These are phyloP conservation scores for Proteles cristata DNA, from an alignment of 2,113 vertebrate species.

Conservation along the genomic window DNA sequence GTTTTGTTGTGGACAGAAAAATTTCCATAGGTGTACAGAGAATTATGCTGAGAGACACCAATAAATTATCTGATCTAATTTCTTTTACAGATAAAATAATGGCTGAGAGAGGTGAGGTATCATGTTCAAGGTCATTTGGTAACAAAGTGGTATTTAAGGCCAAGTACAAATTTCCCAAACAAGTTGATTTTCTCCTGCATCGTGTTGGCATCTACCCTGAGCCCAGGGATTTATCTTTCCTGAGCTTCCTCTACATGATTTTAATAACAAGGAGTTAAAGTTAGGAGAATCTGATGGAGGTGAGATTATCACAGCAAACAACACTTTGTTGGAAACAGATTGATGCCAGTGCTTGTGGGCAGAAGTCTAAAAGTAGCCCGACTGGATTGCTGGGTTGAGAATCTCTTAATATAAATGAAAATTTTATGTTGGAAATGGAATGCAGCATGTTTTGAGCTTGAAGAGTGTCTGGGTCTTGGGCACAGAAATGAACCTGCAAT, in stretches of 20 bases:
- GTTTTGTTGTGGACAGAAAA: background rate
- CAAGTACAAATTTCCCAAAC: background rate
- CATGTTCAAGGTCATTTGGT: background rate
- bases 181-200: background rate
- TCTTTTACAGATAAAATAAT: background rate
- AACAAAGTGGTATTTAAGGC: background rate
- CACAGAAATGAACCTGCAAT: background rate
- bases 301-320: constrained; percentile 78
- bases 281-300: constrained; percentile 66
- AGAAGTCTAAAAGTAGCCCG: constrained; percentile 68
- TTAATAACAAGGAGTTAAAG: constrained; percentile 70
- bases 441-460: background rate
- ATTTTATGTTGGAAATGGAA: constrained; percentile 17
- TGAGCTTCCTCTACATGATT: background rate
- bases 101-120: background rate
- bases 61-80: background rate
- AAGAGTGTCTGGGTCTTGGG: background rate
- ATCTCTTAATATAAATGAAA: constrained; percentile 25
- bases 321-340: constrained; percentile 69
- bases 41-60: background rate
- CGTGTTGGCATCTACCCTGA: background rate
- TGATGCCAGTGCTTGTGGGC: constrained; percentile 61
- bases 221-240: background rate
- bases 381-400: constrained; percentile 15
- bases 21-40: background rate